Evolutionary conservation across 2,797 vertebrate genomes (phyloP).

Genomic region (Myotis pilosus): DNA sequence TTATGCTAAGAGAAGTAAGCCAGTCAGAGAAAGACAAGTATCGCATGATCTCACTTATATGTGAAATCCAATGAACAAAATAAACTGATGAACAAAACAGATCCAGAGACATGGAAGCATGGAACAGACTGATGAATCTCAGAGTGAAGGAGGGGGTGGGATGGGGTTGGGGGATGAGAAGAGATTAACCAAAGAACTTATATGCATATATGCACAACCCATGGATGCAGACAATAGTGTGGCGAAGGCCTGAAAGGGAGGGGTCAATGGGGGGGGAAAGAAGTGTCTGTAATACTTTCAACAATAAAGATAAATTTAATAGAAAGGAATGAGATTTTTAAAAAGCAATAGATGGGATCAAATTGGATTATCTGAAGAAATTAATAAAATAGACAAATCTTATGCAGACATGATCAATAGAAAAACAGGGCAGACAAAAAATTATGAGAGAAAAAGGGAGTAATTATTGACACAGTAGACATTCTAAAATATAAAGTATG

Average conservation of each 20-base stretch:
- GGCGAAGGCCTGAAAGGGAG: no score
- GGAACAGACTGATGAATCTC: not conserved
- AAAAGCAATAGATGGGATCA: not conserved
- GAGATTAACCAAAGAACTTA: no score
- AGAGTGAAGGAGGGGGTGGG: not conserved
- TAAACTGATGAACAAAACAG: not conserved
- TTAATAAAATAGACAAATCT: not conserved
- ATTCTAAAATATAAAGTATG: not conserved
- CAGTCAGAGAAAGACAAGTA: not conserved
- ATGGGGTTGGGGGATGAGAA: no score
- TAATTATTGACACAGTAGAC: not conserved
- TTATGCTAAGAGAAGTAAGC: not conserved
- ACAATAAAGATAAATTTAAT: not conserved
- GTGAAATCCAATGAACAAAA: not conserved
- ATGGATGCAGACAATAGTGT: no score
- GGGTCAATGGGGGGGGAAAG: not conserved
- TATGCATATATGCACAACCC: no score
- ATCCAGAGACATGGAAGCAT: not conserved
- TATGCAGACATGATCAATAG: not conserved
- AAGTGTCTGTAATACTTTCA: no score
- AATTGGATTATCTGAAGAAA: not conserved
- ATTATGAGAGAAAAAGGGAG: not conserved
- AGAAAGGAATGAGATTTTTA: not conserved
- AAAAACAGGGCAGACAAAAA: not conserved
- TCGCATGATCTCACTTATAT: not conserved